These are phyloP conservation scores for Drosophila neonasuta DNA, from an alignment of 2,888 invertebrate species.

Conservation along the genomic window DNA sequence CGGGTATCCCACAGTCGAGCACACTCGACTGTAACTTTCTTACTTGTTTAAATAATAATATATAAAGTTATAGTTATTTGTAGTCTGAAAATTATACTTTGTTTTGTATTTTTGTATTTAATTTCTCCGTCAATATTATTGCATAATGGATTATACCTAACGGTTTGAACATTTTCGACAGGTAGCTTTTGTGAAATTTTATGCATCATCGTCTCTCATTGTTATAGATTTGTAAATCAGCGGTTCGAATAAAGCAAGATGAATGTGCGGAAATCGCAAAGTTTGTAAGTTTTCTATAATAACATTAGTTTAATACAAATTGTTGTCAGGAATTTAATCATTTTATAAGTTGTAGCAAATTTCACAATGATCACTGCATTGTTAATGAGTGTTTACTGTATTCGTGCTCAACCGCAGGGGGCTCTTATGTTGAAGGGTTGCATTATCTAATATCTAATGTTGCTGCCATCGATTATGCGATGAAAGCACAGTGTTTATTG, in stretches of 20 bases:
- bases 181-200: neutral
- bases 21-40: too few relatives aligned
- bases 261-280: neutral
- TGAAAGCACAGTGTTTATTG: slow-evolving; percentile 1
- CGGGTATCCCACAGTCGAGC: too few relatives aligned
- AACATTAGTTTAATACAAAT: neutral
- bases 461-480: neutral
- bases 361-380: neutral
- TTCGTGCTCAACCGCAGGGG: too few relatives aligned
- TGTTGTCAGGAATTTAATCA: neutral
- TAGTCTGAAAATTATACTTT: too few relatives aligned
- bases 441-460: slow-evolving; percentile 5
- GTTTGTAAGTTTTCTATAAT: neutral
- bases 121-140: too few relatives aligned
- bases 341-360: neutral
- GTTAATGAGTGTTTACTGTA: too few relatives aligned
- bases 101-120: too few relatives aligned
- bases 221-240: neutral
- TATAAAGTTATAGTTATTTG: too few relatives aligned
- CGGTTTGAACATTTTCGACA: neutral
- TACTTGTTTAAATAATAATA: too few relatives aligned
- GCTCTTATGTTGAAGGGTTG: slow-evolving; percentile 2
- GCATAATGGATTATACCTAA: neutral
- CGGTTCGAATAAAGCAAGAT: neutral
- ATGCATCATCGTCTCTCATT: neutral